phyloP scores from a whole-genome alignment of 2,888 invertebrate species.

The Brachylomia viminalis region DNA sequence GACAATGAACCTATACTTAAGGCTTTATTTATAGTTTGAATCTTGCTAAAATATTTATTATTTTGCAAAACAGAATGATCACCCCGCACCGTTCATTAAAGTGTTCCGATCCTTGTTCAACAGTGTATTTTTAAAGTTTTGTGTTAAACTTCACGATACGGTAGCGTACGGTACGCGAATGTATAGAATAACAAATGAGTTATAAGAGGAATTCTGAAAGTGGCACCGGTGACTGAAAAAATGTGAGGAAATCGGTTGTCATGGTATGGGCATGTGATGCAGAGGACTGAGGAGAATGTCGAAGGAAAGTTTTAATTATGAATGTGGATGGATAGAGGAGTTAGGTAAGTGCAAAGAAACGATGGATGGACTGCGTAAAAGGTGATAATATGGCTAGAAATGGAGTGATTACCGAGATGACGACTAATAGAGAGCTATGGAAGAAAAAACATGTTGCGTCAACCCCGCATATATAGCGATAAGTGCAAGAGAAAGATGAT shows the following conservation, averaged over 20 bases:
- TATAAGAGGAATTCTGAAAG: no score
- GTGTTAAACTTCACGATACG: no score
- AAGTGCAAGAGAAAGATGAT: background rate
- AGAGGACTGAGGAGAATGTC: background rate
- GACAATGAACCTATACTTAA: background rate
- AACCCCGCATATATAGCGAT: background rate
- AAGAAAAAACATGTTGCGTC: background rate
- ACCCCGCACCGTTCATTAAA: background rate
- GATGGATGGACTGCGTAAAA: no score
- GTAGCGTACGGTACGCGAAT: background rate
- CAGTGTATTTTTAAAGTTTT: background rate
- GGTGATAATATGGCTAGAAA: no score
- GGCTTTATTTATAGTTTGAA: background rate
- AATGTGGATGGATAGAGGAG: no score
- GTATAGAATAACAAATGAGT: background rate
- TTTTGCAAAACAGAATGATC: background rate
- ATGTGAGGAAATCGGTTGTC: background rate
- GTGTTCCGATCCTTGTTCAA: background rate
- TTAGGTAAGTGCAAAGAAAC: no score
- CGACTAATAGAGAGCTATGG: background rate
- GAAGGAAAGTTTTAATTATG: no score
- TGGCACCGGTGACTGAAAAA: no score
- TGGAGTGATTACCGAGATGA: background rate
- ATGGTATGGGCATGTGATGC: background rate
- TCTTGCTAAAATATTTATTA: background rate